Evolutionary conservation across 2,113 vertebrate genomes (phyloP).

Genomic region (Bujurquina vittata): DNA sequence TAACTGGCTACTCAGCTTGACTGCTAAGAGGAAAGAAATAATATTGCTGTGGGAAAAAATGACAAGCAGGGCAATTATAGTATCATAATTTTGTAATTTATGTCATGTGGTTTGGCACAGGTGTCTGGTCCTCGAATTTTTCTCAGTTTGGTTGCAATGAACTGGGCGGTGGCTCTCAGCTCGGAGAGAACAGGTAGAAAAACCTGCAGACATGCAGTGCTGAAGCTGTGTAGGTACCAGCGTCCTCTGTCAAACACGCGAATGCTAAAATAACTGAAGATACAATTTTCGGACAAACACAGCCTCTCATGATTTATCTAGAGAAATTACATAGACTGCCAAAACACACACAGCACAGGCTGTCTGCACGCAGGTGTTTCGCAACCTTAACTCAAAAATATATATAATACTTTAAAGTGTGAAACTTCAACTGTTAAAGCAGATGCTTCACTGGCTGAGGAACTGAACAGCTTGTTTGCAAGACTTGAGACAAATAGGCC

Average conservation of each 20-base stretch:
- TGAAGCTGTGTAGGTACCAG: background rate
- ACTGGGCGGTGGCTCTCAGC: background rate
- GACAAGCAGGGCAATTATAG: background rate
- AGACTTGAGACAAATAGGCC: too few species aligned
- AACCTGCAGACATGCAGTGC: background rate
- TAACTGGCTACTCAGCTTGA: background rate
- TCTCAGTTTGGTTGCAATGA: background rate
- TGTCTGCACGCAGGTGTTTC: background rate
- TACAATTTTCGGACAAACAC: background rate
- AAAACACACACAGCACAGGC: background rate
- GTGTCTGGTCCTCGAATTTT: background rate
- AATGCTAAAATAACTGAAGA: background rate
- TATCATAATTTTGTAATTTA: background rate
- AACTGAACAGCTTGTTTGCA: too few species aligned
- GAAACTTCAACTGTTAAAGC: too few species aligned
- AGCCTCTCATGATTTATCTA: background rate
- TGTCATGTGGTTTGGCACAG: background rate
- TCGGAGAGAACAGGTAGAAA: constrained; percentile 15
- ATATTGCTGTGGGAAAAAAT: background rate
- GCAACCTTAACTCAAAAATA: too few species aligned
- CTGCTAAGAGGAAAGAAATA: too few species aligned
- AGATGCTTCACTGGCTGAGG: too few species aligned
- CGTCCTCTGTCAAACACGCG: background rate
- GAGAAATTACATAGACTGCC: background rate
- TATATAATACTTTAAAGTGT: too few species aligned